Evolutionary conservation across 2,113 vertebrate species (phyloP), one percentile per base, ranked within the genome.

Genomic region (Sterna hirundo): DNA sequence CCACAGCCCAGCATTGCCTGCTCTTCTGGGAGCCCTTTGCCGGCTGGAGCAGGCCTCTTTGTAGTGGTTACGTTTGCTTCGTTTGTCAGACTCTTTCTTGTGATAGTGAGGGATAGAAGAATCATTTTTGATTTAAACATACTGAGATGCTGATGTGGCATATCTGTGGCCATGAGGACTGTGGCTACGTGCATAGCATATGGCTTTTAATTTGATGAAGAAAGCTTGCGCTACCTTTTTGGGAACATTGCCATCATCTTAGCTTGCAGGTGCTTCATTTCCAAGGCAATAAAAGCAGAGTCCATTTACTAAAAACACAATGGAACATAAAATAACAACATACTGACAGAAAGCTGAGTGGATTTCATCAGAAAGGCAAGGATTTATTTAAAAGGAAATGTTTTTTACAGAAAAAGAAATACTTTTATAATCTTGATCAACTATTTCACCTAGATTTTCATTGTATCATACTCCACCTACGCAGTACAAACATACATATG

Each of bases 171-270:
- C 16, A 13, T 6, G 19, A n/a, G 54, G 46, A 15, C 38, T 9
- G 27, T 19, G 66, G 21, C 27, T 6, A 2, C 5, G 19, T 25
- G 34, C 30, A 2, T 1, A 22, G 42, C 44, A 2, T 11, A 7
- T 2, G 60, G 60, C 42, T 57, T 17, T 57, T 32, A 10, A 6
- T 22, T 34, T 34, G 36, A 25, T 12, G 36, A 72, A 54, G 38
- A 17, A 36, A 61, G n/a, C n/a, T 44, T 60, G 52, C 27, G 5
- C 6, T 68, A 27, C 44, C 18, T 72, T 44, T 25, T 36, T 51
- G 65, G 68, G 68, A 70, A 6, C 0, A 0, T 2, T 44, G 49
- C 38, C 9, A n/a, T 3, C 4, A 0, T 13, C 70, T 64, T 5
- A 11, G 19, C 42, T 64, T n/a, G 27, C 47, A 30, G n/a, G 9